Evolutionary conservation across 2,888 invertebrate genomes (phyloP).

Genomic region (Sarcophaga caerulescens): DNA sequence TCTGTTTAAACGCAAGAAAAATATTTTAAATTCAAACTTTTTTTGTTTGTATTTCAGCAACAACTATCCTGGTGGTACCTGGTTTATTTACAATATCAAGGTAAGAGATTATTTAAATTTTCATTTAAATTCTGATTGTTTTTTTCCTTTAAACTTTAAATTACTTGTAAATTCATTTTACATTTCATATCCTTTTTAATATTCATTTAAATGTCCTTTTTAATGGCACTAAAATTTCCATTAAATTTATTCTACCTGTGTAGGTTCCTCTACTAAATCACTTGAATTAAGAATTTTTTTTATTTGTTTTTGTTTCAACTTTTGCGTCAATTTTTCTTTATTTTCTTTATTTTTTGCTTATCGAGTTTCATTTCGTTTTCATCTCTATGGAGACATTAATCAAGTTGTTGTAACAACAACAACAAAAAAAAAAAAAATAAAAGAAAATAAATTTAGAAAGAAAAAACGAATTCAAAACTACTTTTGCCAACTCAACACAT

Average conservation of each 20-base stretch:
- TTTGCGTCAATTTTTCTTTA: background rate
- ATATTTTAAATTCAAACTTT: no score
- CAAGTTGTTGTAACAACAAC: conserved; percentile 41
- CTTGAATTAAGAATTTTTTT: conserved; percentile 40
- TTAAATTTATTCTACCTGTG: conserved; percentile 32
- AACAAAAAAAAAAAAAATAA: background rate
- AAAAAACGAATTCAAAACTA: conserved; percentile 48
- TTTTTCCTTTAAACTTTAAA: background rate
- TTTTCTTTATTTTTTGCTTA: conserved; percentile 40
- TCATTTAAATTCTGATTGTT: no score
- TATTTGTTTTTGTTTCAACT: background rate
- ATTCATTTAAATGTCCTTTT: background rate
- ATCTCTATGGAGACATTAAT: conserved; percentile 60
- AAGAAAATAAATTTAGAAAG: background rate
- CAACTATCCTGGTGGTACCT: accelerated
- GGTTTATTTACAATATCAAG: no score
- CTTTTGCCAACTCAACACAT: conserved; percentile 61
- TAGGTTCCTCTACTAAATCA: conserved; percentile 33
- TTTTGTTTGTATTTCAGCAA: no score
- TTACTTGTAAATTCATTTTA: background rate
- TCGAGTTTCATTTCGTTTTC: conserved; percentile 32
- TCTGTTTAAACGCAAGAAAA: no score
- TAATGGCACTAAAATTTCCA: background rate
- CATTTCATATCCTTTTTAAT: background rate
- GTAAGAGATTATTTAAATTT: no score